Evolutionary conservation across 1,140 invertebrate genomes (phyloP).

Genomic region (Drosophila bocqueti): DNA sequence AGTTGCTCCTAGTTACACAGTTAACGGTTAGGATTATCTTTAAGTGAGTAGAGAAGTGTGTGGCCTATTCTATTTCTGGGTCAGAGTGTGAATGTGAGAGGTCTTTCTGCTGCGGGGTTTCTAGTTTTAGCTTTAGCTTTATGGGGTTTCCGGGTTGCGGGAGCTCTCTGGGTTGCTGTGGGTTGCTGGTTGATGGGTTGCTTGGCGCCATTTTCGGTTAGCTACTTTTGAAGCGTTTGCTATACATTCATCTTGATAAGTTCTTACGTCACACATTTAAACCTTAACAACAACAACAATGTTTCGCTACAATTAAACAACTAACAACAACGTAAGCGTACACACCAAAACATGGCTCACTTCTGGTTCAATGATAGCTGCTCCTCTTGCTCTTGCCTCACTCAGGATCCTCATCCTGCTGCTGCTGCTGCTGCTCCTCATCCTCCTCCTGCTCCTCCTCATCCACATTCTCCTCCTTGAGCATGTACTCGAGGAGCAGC

Average conservation of each 20-base stretch:
- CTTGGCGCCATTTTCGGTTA: conserved; percentile 49
- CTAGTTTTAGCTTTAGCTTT: conserved; percentile 13
- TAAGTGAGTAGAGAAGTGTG: conserved; percentile 42
- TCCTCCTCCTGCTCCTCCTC: conserved; percentile 20
- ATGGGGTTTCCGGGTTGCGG: conserved; percentile 19
- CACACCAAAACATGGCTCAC: conserved; percentile 58
- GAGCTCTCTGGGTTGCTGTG: conserved; percentile 39
- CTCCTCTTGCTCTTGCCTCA: conserved; percentile 20
- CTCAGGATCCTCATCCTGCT: conserved; percentile 25
- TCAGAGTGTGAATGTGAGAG: conserved; percentile 21
- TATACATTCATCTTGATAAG: conserved; percentile 70
- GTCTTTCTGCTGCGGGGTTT: conserved; percentile 24
- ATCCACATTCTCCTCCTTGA: conserved; percentile 65
- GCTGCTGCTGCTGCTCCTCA: neutral
- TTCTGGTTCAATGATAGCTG: conserved; percentile 37
- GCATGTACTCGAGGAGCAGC: conserved; percentile 71
- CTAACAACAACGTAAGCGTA: conserved; percentile 83
- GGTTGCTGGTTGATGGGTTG: conserved; percentile 11
- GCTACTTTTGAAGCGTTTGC: conserved; percentile 77
- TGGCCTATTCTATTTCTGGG: conserved; percentile 64
- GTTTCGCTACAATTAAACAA: conserved; percentile 82
- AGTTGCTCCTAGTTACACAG: conserved; percentile 44
- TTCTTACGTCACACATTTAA: conserved; percentile 76
- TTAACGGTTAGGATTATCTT: conserved; percentile 40
- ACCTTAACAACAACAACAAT: conserved; percentile 82